Evolutionary conservation across 1,140 invertebrate species (phyloP), one percentile per base, ranked within the genome.

Genomic region (Leptinotarsa undecemlineata): DNA sequence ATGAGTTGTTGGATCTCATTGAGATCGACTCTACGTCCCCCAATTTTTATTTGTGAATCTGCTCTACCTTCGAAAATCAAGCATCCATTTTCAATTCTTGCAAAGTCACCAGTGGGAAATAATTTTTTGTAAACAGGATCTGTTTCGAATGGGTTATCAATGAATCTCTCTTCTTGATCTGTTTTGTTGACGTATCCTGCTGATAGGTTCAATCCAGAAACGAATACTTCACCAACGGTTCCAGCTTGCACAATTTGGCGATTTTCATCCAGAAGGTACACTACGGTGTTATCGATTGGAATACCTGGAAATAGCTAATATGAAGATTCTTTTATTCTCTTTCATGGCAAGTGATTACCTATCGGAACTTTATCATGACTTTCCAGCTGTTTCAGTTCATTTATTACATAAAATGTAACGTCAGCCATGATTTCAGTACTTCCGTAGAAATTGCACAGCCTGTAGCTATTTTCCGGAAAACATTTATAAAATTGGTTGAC

Each of bases 371-470:
- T 93, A 8, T 91, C 87, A 19, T 89, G 86, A 48, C 87, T 79
- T 33, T 89, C 85, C 26, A 94, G 80, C 74, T 95, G 90, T 1
- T 86, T 84, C 23, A 72, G 21, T 11, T 82, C 82, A 3, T 75
- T 82, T 15, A 92, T 85, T 3, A 88, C 78, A 68, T 91, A 88
- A 78, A 88, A 94, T 0, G 92, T 93, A 4, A 94, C 92, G 81
- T 95, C 93, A 0, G 91, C 93, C 92, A 94, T 93, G 11, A 94
- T 90, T 85, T 96, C 95, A 0, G 95, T 96, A 75, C 94, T 95
- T 0, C 95, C 95, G 78, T 96, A 96, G 82, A 96, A 96, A 81
- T 96, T 96, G 66, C 91, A 93, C 13, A 96, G 82, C 15, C 87
- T 86, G 73, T 91, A 89, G 3, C 87, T 86, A 69, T 87, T 84